Conservation (phyloP, 2,797 vertebrate species). For the Spondyliosoma cantharus region DNA sequence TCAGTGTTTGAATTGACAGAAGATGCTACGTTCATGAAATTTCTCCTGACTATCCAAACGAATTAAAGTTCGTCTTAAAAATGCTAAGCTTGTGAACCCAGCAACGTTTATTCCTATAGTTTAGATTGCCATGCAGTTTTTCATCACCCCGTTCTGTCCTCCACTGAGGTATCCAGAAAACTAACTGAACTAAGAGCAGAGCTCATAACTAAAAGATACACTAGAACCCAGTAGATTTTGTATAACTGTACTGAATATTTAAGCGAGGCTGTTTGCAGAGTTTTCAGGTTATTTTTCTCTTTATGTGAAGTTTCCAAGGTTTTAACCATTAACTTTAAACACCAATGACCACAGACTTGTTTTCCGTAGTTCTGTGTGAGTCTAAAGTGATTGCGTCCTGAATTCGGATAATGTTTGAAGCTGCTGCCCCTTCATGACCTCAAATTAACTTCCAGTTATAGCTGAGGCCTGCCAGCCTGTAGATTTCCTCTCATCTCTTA, state of each 20-base stretch:
- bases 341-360: conserved; percentile 6
- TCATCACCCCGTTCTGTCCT: not conserved
- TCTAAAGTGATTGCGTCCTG: conserved; percentile 25
- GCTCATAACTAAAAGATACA: not conserved
- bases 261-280: not conserved
- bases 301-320: conserved; percentile 18
- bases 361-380: conserved; percentile 14
- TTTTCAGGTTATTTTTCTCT: conserved; percentile 22
- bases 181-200: not conserved
- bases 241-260: conserved; percentile 12
- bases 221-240: not conserved
- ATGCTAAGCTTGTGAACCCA: not conserved
- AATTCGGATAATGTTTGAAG: conserved; percentile 35
- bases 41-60: not conserved
- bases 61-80: not conserved
- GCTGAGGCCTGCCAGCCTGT: conserved; percentile 43
- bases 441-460: conserved; percentile 56
- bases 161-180: not conserved
- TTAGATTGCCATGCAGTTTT: not conserved
- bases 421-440: conserved; percentile 34
- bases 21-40: not conserved
- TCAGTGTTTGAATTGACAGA: not conserved
- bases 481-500: conserved; percentile 59
- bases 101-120: not conserved
- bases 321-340: conserved; percentile 18